Conservation (phyloP, 1,140 invertebrate species). For the Leucophenga varia region DNA sequence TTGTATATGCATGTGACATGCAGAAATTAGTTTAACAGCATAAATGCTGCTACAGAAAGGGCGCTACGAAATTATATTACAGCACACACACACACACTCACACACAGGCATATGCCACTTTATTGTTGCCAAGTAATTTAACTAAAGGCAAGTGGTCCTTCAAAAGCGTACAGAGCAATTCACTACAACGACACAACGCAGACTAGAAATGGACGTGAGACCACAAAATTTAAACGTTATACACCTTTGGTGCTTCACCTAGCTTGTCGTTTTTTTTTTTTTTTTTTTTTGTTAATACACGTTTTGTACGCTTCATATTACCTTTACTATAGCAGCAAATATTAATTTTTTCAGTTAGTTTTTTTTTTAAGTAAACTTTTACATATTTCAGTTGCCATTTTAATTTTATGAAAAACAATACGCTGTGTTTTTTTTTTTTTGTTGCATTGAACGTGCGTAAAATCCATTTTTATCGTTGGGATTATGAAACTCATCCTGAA, state of each 20-base stretch:
- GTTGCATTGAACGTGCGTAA: neutral
- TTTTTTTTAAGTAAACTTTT: slow-evolving; percentile 36
- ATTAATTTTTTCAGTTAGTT: too few species aligned
- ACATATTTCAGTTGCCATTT: slow-evolving; percentile 51
- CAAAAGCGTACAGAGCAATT: slow-evolving; percentile 1
- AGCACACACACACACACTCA: too few species aligned
- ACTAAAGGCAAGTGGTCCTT: slow-evolving; percentile 20
- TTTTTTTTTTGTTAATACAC: too few species aligned
- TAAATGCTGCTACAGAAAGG: neutral
- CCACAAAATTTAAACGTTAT: too few species aligned
- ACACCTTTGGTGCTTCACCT: too few species aligned
- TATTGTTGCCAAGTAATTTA: slow-evolving; percentile 54
- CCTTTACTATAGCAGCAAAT: too few species aligned
- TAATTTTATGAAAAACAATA: slow-evolving; percentile 12
- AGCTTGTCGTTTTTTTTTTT: too few species aligned
- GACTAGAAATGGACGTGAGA: too few species aligned
- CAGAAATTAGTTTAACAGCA: neutral
- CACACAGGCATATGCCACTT: slow-evolving; percentile 41
- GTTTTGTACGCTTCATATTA: too few species aligned
- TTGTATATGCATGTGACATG: neutral
- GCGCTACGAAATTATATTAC: slow-evolving; percentile 41
- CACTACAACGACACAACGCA: neutral
- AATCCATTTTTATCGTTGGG: too few species aligned
- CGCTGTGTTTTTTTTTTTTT: neutral
- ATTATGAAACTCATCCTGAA: too few species aligned